Evolutionary conservation across 2,113 vertebrate genomes (phyloP), one percentile per base, ranked within the genome.

Genomic region (Hydrochoerus hydrochaeris): DNA sequence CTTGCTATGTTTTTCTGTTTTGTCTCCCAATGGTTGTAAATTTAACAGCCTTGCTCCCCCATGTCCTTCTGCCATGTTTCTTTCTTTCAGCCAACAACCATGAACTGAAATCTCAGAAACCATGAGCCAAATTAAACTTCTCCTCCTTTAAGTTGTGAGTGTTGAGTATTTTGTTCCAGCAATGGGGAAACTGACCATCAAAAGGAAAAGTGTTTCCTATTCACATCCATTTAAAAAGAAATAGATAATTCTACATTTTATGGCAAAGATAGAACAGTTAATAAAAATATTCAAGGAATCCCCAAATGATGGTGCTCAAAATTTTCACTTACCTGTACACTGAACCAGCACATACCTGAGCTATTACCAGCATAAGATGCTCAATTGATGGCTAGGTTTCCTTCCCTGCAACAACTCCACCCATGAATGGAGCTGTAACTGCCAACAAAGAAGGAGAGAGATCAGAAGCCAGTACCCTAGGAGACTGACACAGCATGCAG

Each of bases 171-270:
- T 54, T 54, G 46, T 11, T 32, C 41, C 77, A 80, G 77, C 49
- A 54, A 54, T 35, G 17, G 49, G 17, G 54, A 54, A 35, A 8
- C 46, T 52, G 77, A 80, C 49, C 49, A 80, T 35, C 0, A 10
- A 35, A 52, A 90, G 46, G 49, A 90, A 91, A 60, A 8, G 10
- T 30, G n/a, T 54, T 77, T 91, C 77, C 44, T 78, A 16, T 62
- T 46, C 17, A 13, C 78, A 80, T 44, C 49, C 41, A 35, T 46
- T 83, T 84, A 35, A 52, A 95, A 95, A 58, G 46, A 94, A 95
- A 60, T 12, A 82, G 7, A 35, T 65, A 77, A 10, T 96, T 85
- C 52, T 30, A 71, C n/a, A 69, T 78, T 91, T 87, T 83, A 90
- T 62, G 30, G n/a, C 7, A 41, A 78, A 83, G 4, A 32, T 6